phyloP scores from a whole-genome alignment of 2,888 invertebrate species.

The Agrochola lychnidis region DNA sequence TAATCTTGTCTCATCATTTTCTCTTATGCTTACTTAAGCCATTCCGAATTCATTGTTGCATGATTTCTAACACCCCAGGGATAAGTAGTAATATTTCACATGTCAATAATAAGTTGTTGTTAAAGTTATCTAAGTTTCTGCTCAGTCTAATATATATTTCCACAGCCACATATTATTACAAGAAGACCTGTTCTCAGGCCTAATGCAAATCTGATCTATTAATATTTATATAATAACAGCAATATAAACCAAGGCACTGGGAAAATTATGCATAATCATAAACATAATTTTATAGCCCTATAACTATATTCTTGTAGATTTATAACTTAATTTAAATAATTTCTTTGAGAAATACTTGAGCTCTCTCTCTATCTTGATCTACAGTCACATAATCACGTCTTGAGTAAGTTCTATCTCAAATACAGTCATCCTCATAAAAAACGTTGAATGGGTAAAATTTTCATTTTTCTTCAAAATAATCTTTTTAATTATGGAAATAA shows the following conservation, averaged over 20 bases:
- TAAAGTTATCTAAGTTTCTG: neutral
- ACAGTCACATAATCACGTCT: neutral
- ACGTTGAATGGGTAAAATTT: neutral
- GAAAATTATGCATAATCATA: slow-evolving; percentile 41
- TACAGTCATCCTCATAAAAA: neutral
- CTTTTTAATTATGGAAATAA: neutral
- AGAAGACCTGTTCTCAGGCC: slow-evolving; percentile 14
- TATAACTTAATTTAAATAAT: slow-evolving; percentile 34
- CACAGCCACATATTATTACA: neutral
- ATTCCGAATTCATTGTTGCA: neutral
- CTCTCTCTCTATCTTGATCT: neutral
- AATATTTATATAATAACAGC: slow-evolving; percentile 46
- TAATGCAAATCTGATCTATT: slow-evolving; percentile 37
- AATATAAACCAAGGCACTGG: slow-evolving; percentile 16
- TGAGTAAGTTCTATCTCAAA: neutral
- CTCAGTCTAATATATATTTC: slow-evolving; percentile 8
- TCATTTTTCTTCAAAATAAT: neutral
- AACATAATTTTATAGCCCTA: slow-evolving; percentile 37
- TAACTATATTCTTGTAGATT: slow-evolving; percentile 35
- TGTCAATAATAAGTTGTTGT: neutral
- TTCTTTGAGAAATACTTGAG: slow-evolving; percentile 11
- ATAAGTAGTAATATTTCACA: neutral
- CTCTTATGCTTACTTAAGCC: too few species aligned
- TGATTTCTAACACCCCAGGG: neutral
- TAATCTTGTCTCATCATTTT: neutral